A percentile compares a stretch with the other conserved stretches of the same genome.
phyloP scores from a whole-genome alignment of 2,797 vertebrate genomes.

The Poecile montanus region DNA sequence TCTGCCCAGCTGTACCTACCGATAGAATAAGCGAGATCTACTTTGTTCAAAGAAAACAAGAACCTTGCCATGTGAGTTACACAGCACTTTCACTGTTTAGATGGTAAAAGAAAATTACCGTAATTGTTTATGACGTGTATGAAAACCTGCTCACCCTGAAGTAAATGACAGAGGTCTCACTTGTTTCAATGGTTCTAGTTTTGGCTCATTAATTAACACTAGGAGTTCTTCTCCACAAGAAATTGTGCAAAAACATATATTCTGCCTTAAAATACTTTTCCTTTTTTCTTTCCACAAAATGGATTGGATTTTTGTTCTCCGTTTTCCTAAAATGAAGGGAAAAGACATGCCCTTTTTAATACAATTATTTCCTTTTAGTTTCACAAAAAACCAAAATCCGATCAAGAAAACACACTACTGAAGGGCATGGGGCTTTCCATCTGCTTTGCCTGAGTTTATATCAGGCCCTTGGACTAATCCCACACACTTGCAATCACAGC shows the following conservation, averaged over 20 bases:
- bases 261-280: not conserved
- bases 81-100: slow-evolving; percentile 17
- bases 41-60: not conserved
- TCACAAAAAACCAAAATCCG: not conserved
- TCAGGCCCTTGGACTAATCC: not conserved
- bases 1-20: not conserved
- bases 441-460: not conserved
- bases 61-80: not conserved
- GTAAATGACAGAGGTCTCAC: not conserved
- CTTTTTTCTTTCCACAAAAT: not conserved
- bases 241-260: not conserved
- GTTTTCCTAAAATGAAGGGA: not conserved
- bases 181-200: not conserved
- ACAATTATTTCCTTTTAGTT: not conserved
- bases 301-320: not conserved
- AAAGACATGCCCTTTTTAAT: not conserved
- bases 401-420: not conserved
- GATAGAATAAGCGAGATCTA: not conserved
- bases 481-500: not conserved
- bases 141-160: slow-evolving; percentile 39
- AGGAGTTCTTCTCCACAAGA: not conserved
- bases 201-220: not conserved
- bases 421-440: not conserved
- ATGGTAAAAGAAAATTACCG: slow-evolving; percentile 27
- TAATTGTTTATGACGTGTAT: slow-evolving; percentile 15